Evolutionary conservation across 2,113 vertebrate species (phyloP).

Genomic region (Salminus brasiliensis): DNA sequence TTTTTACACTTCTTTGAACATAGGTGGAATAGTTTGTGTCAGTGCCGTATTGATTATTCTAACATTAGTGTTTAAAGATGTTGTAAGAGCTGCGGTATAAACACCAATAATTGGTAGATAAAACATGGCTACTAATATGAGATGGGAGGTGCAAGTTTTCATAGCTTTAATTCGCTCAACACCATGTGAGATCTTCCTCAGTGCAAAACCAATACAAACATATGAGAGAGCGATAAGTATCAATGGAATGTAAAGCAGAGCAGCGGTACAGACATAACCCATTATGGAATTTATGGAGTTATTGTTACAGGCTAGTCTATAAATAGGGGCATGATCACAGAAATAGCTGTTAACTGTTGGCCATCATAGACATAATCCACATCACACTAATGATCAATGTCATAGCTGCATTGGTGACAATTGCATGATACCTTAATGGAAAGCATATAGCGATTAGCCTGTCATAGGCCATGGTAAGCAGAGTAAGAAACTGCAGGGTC

Average conservation of each 20-base stretch:
- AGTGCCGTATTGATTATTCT: constrained; percentile 72
- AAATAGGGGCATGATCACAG: constrained; percentile 68
- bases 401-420: constrained; percentile 66
- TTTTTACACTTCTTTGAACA: constrained; percentile 14
- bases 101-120: constrained; percentile 53
- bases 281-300: constrained; percentile 46
- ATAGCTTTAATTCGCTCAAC: constrained; percentile 58
- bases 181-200: constrained; percentile 52
- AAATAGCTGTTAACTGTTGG: constrained; percentile 67
- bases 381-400: constrained; percentile 48
- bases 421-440: constrained; percentile 61
- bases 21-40: constrained; percentile 49
- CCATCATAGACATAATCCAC: constrained; percentile 56
- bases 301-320: constrained; percentile 65
- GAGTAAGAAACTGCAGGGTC: constrained; percentile 69
- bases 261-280: background rate
- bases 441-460: constrained; percentile 71
- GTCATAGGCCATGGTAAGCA: constrained; percentile 71
- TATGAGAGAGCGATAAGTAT: constrained; percentile 55
- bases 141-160: constrained; percentile 67
- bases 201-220: constrained; percentile 47
- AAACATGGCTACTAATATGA: constrained; percentile 64
- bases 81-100: constrained; percentile 2
- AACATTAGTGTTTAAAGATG: constrained; percentile 48
- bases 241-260: constrained; percentile 53